Percentiles rank a stretch among this genome's conserved stretches.
These are phyloP conservation scores for Zele albiditarsus DNA, from an alignment of 2,888 invertebrate genomes.

Conservation along the genomic window DNA sequence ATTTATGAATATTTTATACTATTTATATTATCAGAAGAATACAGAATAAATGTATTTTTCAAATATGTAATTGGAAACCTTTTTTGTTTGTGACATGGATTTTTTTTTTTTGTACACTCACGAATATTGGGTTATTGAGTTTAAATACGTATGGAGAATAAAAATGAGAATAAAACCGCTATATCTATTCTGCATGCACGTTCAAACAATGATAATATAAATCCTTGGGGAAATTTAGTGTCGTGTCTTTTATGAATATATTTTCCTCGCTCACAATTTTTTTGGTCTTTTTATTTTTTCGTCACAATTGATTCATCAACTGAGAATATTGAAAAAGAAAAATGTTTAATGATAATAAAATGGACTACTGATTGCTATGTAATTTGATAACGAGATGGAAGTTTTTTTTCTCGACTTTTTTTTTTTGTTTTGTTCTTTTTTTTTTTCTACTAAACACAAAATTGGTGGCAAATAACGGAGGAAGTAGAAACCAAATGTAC, in stretches of 20 bases:
- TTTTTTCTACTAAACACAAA: background rate
- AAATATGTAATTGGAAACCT: background rate
- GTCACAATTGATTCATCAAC: background rate
- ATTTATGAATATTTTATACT: background rate
- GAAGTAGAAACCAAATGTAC: background rate
- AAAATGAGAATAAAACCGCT: too few relatives aligned
- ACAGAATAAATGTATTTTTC: too few relatives aligned
- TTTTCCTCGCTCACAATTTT: too few relatives aligned
- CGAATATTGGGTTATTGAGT: too few relatives aligned
- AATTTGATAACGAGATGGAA: background rate
- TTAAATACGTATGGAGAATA: too few relatives aligned
- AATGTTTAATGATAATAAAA: background rate
- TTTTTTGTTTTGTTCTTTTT: too few relatives aligned
- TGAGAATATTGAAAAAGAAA: background rate
- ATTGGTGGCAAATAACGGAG: conserved; percentile 6
- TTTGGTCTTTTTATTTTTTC: background rate
- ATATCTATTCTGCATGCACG: too few relatives aligned
- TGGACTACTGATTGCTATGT: background rate
- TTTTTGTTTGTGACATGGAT: background rate
- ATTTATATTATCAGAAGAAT: too few relatives aligned
- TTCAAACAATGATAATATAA: too few relatives aligned
- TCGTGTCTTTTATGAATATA: too few relatives aligned
- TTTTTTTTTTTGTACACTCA: too few relatives aligned
- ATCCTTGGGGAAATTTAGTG: too few relatives aligned
- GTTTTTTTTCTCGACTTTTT: background rate